Evolutionary conservation across 23 tunicate genomes (phyloP).

Genomic region (Trididemnum miniatum): DNA sequence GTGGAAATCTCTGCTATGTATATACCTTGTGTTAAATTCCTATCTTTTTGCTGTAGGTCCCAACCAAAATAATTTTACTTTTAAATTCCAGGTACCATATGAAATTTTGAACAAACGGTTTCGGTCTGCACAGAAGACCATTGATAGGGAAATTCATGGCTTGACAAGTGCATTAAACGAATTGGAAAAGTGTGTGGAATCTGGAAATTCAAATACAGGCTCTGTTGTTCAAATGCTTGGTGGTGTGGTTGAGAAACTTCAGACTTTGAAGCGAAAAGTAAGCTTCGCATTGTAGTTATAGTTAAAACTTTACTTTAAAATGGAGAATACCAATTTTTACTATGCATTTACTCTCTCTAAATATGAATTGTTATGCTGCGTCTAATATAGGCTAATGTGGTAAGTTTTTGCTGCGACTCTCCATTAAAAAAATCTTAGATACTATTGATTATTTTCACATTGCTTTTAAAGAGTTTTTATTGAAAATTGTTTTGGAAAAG

Average conservation of each 20-base stretch:
- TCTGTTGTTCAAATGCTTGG: slow-evolving; percentile 64
- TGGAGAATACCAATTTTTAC: neutral
- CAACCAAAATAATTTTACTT: too few relatives aligned
- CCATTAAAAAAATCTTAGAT: too few relatives aligned
- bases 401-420: too few relatives aligned
- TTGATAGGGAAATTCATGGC: slow-evolving; percentile 85
- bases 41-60: too few relatives aligned
- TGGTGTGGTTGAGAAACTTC: slow-evolving; percentile 85
- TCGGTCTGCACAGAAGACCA: slow-evolving; percentile 90
- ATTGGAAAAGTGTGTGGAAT: slow-evolving; percentile 65
- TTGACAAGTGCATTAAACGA: slow-evolving; percentile 70
- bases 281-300: neutral
- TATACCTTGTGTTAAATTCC: too few relatives aligned
- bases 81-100: slow-evolving; percentile 83
- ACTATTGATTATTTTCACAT: too few relatives aligned
- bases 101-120: slow-evolving; percentile 87
- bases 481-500: too few relatives aligned
- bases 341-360: too few relatives aligned
- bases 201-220: slow-evolving; percentile 67
- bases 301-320: neutral
- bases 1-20: too few relatives aligned
- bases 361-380: too few relatives aligned
- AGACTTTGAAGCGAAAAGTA: slow-evolving; percentile 82
- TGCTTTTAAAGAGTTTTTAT: too few relatives aligned
- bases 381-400: too few relatives aligned